These are phyloP conservation scores for Parnassius smintheus DNA, from an alignment of 2,888 invertebrate genomes.

Conservation along the genomic window DNA sequence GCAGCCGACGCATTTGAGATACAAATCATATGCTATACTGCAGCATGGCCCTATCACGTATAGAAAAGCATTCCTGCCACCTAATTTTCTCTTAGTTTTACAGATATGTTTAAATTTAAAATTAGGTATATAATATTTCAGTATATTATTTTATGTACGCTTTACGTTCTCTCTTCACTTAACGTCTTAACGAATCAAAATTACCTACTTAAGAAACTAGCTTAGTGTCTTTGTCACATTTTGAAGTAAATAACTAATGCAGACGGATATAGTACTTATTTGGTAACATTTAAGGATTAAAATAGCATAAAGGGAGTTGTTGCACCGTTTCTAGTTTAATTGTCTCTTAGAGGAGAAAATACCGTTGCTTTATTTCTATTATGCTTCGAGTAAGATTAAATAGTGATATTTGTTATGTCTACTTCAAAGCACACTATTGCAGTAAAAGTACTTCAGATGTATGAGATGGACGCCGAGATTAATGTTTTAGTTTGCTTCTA, in stretches of 20 bases:
- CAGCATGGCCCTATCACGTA: too few relatives aligned
- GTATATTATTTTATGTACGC: too few relatives aligned
- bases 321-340: conserved; percentile 14
- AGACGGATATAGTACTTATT: background rate
- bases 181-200: background rate
- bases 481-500: background rate
- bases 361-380: conserved; percentile 19
- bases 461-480: background rate
- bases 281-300: conserved; percentile 10
- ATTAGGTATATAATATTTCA: too few relatives aligned
- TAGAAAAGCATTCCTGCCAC: too few relatives aligned
- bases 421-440: background rate
- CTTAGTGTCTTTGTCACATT: conserved; percentile 1
- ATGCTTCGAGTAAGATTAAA: conserved; percentile 22
- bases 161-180: too few relatives aligned
- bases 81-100: too few relatives aligned
- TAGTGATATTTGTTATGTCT: conserved; percentile 12
- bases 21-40: too few relatives aligned
- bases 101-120: too few relatives aligned
- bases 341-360: conserved; percentile 22
- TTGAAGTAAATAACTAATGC: background rate
- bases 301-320: background rate
- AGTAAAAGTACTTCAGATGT: background rate
- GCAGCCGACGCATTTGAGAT: too few relatives aligned
- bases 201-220: background rate